Evolutionary conservation across 2,113 vertebrate species (phyloP), one percentile per base, ranked within the genome.

Genomic region (rabbit (Oryctolagus cuniculus)): DNA sequence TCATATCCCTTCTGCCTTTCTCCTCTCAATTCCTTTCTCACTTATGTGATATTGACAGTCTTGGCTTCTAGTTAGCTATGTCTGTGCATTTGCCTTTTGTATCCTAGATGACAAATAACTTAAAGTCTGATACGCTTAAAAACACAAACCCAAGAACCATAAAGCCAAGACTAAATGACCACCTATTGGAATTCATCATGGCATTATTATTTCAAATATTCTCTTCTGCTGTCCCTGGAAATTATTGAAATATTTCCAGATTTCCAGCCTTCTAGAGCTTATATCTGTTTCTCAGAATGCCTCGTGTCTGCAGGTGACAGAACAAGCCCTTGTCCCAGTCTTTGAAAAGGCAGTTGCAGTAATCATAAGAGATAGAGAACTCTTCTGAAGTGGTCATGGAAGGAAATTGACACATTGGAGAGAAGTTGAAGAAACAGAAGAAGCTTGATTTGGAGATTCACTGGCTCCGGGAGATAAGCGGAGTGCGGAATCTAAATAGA

Each of bases 201-300:
- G 12, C 69, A 29, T 70, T 67, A n/a, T 82, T 27, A 86, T 74
- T 87, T 79, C 64, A 83, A 79, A 16, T 87, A 79, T 87, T 74
- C 53, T 87, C 12, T 74, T 12, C 12, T 29, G 16, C 10, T 36
- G 44, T 89, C 38, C 31, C 34, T 66, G 19, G 78, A 81, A 91
- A 94, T 77, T 24, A 55, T 3, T 15, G 61, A 77, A 66, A 61
- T 77, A 61, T 85, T 90, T 70, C 5, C 69, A 94, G 73, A 80
- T 73, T 63, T 55, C 24, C 29, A 79, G 13, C 13, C 5, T 75
- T 77, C 80, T 38, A 66, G 74, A 44, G 66, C 6, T 64, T 64
- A 55, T 16, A 19, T 91, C 53, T 67, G 25, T 81, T 93, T 94
- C 80, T 77, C 79, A 91, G 69, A 93, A 77, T 53, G 55, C 19